Evolutionary conservation across 2,797 vertebrate genomes (phyloP).

Genomic region (Gallinago nigripennis): DNA sequence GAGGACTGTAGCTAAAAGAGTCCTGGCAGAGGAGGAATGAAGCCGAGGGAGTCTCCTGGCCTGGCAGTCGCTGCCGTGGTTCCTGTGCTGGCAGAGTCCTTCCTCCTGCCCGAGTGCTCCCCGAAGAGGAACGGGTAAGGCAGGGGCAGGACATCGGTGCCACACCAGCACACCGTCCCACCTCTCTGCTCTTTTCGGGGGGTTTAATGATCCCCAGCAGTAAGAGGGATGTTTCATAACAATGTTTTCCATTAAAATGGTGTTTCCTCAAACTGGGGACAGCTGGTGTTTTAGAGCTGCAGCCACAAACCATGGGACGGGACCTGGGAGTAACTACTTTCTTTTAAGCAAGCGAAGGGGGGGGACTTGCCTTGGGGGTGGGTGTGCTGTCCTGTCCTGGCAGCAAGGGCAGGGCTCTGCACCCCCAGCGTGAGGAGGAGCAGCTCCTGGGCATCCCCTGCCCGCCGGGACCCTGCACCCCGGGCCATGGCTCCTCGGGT

Average conservation of each 20-base stretch:
- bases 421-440: not conserved
- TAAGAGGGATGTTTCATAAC: not conserved
- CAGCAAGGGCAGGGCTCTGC: not conserved
- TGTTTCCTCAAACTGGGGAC: not conserved
- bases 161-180: not conserved
- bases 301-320: not conserved
- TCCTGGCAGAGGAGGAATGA: not conserved
- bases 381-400: not conserved
- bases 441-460: not conserved
- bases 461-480: not conserved
- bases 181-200: not conserved
- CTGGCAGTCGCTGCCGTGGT: not conserved
- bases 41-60: not conserved
- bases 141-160: not conserved
- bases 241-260: not conserved
- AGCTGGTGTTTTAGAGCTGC: not conserved
- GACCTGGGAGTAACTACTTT: not conserved
- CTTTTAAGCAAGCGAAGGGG: not conserved
- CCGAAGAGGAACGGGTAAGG: not conserved
- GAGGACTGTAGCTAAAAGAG: not conserved
- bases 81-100: not conserved
- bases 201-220: not conserved
- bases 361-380: not conserved
- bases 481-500: not conserved
- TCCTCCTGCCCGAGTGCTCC: not conserved